A percentile compares a stretch with the other conserved stretches of the same genome.
phyloP scores from a whole-genome alignment of 2,888 invertebrate species.

The Phyto melanocephala region DNA sequence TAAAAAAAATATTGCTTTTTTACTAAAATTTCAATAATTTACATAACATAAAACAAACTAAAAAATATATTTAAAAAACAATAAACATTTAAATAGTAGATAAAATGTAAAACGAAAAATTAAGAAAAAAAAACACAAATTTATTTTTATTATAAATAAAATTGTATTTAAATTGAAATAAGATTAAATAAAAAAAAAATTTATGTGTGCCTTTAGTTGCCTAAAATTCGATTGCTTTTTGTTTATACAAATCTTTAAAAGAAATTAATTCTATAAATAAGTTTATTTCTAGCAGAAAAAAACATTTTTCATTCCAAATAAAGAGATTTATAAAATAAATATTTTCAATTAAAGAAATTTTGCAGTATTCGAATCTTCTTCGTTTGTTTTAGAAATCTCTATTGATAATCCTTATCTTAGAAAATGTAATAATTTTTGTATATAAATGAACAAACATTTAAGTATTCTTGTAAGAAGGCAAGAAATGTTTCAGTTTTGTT shows the following conservation, averaged over 20 bases:
- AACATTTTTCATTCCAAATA: no score
- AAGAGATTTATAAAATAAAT: no score
- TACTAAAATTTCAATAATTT: not conserved
- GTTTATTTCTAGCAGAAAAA: no score
- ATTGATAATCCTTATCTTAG: no score
- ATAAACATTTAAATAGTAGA: not conserved
- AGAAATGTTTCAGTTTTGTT: not conserved
- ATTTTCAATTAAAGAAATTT: not conserved
- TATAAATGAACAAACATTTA: no score
- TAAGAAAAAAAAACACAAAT: not conserved
- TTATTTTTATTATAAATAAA: not conserved
- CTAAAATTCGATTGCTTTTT: not conserved
- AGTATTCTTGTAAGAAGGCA: not conserved
- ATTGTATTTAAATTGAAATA: not conserved
- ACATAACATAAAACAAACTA: not conserved
- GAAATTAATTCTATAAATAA: not conserved
- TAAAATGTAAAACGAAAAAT: not conserved
- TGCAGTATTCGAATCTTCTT: not conserved
- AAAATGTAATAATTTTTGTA: no score
- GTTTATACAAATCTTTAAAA: not conserved
- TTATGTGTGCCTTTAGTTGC: slow-evolving; percentile 53
- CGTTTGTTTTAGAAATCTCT: no score
- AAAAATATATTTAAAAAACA: not conserved
- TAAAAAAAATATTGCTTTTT: slow-evolving; percentile 47
- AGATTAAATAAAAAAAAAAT: not conserved